Base-by-base conservation (phyloP, 2,888 invertebrate species). In the Meta bourneti region DNA sequence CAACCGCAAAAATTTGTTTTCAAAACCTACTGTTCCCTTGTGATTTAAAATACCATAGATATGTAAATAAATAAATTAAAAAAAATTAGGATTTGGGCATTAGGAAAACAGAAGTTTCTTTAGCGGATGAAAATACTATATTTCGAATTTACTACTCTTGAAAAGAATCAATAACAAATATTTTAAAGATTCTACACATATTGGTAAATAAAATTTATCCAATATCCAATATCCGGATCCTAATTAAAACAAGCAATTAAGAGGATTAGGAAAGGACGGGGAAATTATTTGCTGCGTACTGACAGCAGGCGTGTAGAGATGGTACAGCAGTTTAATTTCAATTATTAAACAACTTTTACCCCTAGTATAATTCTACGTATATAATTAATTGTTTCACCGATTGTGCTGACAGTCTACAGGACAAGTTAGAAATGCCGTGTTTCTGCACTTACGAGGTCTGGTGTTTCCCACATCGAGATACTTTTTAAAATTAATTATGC, bases 171-270 rank as follows among this genome's bases (percentile, higher is more conserved):
- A 34, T 34, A 34, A 4, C 34, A 34, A 34, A 34, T 34, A 34
- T 34, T 34, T 34, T 34, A 34, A 34, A 4, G 34, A 34, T 34
- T 34, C 34, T 34, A 34, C 1, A 34, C 34, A 34, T 34, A 4
- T 4, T 34, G 34, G 34, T 4, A 34, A 34, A 34, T 34, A 34
- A 34, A 34, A 34, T 34, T 4, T 4, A 61, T 16, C n/a, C 48
- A 16, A 54, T 61, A 80, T n/a, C n/a, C n/a, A 79, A 11, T 80
- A 71, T n/a, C 34, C 78, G 16, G 54, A 48, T 48, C 48, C 87
- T 87, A 87, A 87, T 87, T 87, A 87, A 72, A n/a, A n/a, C n/a
- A n/a, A 72, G 48, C 49, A 80, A 80, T 71, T 54, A 70, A 78
- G 61, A 79, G 80, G 87, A 80, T 80, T 87, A 85, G n/a, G 13